Evolutionary conservation across 2,113 vertebrate genomes (phyloP), one percentile per base, ranked within the genome.

Genomic region (Datnioides undecimradiatus): DNA sequence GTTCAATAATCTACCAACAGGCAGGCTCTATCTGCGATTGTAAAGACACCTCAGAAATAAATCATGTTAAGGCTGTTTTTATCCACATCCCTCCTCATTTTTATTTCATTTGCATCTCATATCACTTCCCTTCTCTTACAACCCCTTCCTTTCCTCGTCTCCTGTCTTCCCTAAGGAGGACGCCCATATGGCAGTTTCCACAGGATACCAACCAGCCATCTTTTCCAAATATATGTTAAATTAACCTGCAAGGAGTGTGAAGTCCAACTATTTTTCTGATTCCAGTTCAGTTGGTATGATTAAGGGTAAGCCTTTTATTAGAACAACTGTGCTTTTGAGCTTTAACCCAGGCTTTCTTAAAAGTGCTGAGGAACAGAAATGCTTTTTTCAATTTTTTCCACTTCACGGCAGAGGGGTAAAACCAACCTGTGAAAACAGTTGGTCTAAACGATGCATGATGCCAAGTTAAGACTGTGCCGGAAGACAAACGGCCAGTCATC

Each of bases 251-350:
- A 84, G 45, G 45, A 87, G 78, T 82, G 79, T 85, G 70, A 81
- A 90, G 86, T 76, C 80, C 64, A 79, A 75, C 67, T 78, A 82
- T 87, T 91, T 88, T 88, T 88, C 91, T 78, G 45, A 85, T 82
- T 66, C 55, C 66, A 74, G 23, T 86, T 87, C 27, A 40, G 71
- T 66, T 88, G 83, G 57, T 68, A 59, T 67, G 45, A 67, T 76
- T 65, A 58, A 46, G 58, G 66, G 51, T 49, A 55, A 82, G 41
- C 33, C 38, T 80, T 76, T 80, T 74, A 84, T 58, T 60, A 41
- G 34, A 59, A 79, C 10, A 5, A 17, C 23, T 64, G 27, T 7
- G 52, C 78, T 87, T 82, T 80, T 82, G 77, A 73, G 69, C 51
- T 73, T 25, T 45, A 43, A 48, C 55, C 34, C 8, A 72, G 54